Percentiles rank a stretch among this genome's conserved stretches.
Conservation (phyloP, 2,888 invertebrate genomes). For the Bellardia bayeri region DNA sequence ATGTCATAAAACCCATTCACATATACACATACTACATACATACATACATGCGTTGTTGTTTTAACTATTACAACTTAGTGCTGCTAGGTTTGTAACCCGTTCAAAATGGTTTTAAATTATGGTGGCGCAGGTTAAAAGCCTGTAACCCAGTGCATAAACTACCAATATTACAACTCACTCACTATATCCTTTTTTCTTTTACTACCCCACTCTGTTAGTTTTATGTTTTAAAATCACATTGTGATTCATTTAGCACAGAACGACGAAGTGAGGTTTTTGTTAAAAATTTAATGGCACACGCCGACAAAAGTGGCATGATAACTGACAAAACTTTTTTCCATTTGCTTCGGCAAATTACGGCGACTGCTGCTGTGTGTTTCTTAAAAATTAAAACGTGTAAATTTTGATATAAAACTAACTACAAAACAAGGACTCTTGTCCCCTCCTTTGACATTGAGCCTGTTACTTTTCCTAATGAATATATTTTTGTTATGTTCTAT, state of each 20-base stretch:
- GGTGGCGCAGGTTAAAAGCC: conserved; percentile 83
- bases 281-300: conserved; percentile 60
- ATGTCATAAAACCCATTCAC: conserved; percentile 82
- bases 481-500: conserved; percentile 76
- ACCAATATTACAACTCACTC: conserved; percentile 45
- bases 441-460: conserved; percentile 71
- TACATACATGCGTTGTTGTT: neutral
- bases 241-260: conserved; percentile 52
- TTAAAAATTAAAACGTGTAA: conserved; percentile 57
- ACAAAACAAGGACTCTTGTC: neutral
- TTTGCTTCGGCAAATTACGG: conserved; percentile 16
- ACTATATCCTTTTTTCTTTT: conserved; percentile 39
- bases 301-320: conserved; percentile 51
- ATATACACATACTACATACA: no score
- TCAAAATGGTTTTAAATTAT: conserved; percentile 80
- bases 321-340: conserved; percentile 62
- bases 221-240: conserved; percentile 27
- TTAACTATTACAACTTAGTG: conserved; percentile 57
- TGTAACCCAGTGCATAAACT: conserved; percentile 80
- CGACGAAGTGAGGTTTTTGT: conserved; percentile 23
- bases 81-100: conserved; percentile 76
- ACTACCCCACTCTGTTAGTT: neutral
- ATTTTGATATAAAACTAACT: conserved; percentile 42
- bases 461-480: conserved; percentile 76
- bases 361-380: conserved; percentile 16